Evolutionary conservation across 2,797 vertebrate genomes (phyloP).

Genomic region (Sebastes flavidus): DNA sequence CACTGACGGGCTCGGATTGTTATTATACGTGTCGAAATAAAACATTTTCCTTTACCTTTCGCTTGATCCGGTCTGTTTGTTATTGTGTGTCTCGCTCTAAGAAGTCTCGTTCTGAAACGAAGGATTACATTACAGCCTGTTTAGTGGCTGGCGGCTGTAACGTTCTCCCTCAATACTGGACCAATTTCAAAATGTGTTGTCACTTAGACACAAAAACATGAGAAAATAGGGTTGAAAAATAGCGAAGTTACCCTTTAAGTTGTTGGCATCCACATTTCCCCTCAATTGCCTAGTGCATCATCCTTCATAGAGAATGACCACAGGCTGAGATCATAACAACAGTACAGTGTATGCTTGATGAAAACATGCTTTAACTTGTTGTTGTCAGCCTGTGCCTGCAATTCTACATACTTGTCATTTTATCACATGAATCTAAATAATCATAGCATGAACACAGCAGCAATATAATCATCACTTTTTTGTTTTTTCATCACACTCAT

Average conservation of each 20-base stretch:
- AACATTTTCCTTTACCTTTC: too few relatives aligned
- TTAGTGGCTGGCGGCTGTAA: too few relatives aligned
- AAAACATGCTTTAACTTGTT: conserved; percentile 14
- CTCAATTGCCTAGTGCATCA: neutral
- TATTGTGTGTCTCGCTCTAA: too few relatives aligned
- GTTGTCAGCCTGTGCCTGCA: neutral
- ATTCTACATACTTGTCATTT: neutral
- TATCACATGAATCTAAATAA: conserved; percentile 1
- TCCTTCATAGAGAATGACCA: neutral
- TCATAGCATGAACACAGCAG: conserved; percentile 30
- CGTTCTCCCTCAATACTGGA: too few relatives aligned
- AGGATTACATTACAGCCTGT: too few relatives aligned
- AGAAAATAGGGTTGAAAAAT: too few relatives aligned
- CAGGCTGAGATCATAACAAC: neutral
- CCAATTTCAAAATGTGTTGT: too few relatives aligned
- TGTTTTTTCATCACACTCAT: conserved; percentile 50
- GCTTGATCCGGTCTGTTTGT: too few relatives aligned
- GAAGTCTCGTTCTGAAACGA: too few relatives aligned
- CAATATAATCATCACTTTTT: conserved; percentile 22
- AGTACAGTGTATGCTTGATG: neutral
- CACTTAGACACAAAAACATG: too few relatives aligned
- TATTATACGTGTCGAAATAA: too few relatives aligned
- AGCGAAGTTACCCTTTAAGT: neutral
- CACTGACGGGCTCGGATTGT: too few relatives aligned
- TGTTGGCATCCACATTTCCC: neutral